A percentile compares a stretch with the other conserved stretches of the same genome.
Conservation (phyloP, 2,888 invertebrate genomes). For the Galerucella pusilla region DNA sequence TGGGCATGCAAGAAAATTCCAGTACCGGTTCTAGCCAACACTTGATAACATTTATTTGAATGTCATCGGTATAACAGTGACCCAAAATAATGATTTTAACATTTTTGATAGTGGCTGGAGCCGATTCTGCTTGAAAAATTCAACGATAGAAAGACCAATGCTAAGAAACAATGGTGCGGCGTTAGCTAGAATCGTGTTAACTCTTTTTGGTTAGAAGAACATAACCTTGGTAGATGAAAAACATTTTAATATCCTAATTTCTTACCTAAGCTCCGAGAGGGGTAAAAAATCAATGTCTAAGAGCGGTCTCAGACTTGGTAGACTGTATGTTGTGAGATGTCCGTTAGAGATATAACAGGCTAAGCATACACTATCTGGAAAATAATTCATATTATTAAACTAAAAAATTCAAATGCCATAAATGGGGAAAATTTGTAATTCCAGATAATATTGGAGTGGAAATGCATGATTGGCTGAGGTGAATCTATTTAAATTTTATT, state of each 20-base stretch:
- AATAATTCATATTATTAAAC: constrained; percentile 4
- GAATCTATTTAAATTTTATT: too few relatives aligned
- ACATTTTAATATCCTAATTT: constrained; percentile 1
- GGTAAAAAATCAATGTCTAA: constrained; percentile 95
- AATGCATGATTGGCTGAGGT: too few relatives aligned
- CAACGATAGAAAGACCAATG: constrained; percentile 53
- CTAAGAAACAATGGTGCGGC: constrained; percentile 54
- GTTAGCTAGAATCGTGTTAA: constrained; percentile 49
- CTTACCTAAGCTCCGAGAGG: constrained; percentile 91
- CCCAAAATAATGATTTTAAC: not conserved
- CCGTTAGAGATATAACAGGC: constrained; percentile 95
- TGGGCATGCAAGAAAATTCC: constrained; percentile 27
- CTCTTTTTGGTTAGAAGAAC: constrained; percentile 26
- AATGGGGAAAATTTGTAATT: too few relatives aligned
- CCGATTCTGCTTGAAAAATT: not conserved
- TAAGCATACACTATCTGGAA: constrained; percentile 92
- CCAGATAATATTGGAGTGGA: too few relatives aligned
- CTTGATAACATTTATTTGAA: not conserved
- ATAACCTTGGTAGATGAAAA: constrained; percentile 26
- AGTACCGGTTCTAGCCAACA: constrained; percentile 1
- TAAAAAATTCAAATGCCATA: not conserved
- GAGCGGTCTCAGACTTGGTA: constrained; percentile 94
- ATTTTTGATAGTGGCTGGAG: not conserved
- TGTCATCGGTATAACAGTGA: not conserved
- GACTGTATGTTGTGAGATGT: constrained; percentile 91